Percentiles rank a stretch among this genome's conserved stretches.
phyloP scores from a whole-genome alignment of 2,797 vertebrate species.

The Gephyroberyx darwinii region DNA sequence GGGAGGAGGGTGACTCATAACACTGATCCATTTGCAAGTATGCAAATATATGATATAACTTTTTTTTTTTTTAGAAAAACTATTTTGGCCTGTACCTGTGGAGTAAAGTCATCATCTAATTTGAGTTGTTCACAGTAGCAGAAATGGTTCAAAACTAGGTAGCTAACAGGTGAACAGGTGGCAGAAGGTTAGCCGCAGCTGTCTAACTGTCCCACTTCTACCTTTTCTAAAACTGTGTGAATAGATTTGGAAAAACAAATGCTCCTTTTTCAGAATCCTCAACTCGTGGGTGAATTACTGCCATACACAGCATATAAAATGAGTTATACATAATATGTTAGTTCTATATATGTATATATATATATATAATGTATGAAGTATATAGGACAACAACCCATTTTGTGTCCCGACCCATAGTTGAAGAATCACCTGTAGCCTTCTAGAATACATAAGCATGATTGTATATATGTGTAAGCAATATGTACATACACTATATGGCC shows the following conservation, averaged over 20 bases:
- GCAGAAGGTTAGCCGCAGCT: conserved; percentile 36
- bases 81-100: background rate
- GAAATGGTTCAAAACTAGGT: conserved; percentile 4
- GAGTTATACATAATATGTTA: background rate
- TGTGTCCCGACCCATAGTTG: too few species aligned
- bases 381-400: too few species aligned
- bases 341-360: background rate
- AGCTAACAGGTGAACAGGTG: conserved; percentile 45
- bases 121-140: conserved; percentile 27
- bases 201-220: conserved; percentile 40
- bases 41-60: conserved; percentile 38
- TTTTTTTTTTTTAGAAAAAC: conserved; percentile 10
- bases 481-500: too few species aligned
- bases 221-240: conserved; percentile 1
- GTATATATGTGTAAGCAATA: too few species aligned
- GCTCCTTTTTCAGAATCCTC: conserved; percentile 17
- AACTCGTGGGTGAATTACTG: conserved; percentile 15
- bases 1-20: conserved; percentile 46
- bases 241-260: conserved; percentile 16
- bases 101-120: conserved; percentile 6
- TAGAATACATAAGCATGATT: too few species aligned
- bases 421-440: too few species aligned
- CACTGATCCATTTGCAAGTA: conserved; percentile 36
- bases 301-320: conserved; percentile 2
- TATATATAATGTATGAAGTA: background rate